phyloP scores from a whole-genome alignment of 2,888 invertebrate genomes.

The Melieria crassipennis region DNA sequence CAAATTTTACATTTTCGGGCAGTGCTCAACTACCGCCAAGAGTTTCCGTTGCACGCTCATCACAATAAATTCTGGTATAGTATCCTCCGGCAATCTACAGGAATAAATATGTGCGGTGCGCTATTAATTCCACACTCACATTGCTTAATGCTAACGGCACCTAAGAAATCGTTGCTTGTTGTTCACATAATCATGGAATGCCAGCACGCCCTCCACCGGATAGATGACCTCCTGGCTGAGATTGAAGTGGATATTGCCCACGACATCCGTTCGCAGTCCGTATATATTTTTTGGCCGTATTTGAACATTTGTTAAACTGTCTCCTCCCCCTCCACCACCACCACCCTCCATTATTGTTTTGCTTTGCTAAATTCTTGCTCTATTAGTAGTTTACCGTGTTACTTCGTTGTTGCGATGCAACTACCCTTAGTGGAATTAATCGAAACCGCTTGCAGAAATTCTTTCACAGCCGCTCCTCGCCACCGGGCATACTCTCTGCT shows the following conservation, averaged over 20 bases:
- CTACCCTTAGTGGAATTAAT: no score
- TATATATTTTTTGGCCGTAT: constrained; percentile 63
- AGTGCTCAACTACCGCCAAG: constrained; percentile 59
- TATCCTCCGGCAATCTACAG: constrained; percentile 59
- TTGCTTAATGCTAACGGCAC: constrained; percentile 38
- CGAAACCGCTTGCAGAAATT: no score
- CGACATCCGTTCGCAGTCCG: constrained; percentile 65
- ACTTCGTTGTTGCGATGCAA: no score
- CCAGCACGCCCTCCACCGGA: constrained; percentile 80
- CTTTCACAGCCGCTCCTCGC: no score
- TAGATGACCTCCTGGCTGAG: constrained; percentile 81
- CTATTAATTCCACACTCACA: neutral
- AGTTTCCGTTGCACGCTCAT: constrained; percentile 61
- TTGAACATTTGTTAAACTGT: constrained; percentile 46
- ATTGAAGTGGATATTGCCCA: constrained; percentile 78
- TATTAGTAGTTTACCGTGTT: no score
- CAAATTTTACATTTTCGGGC: constrained; percentile 48
- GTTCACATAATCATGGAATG: constrained; percentile 77
- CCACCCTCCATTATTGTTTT: constrained; percentile 20
- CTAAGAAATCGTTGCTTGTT: constrained; percentile 79
- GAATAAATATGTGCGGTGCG: neutral
- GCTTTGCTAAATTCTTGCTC: neutral
- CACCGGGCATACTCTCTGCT: no score
- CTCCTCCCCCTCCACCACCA: constrained; percentile 16
- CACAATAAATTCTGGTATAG: constrained; percentile 55